Percentiles rank a stretch among this genome's conserved stretches.
These are phyloP conservation scores for Chaetops frenatus DNA, from an alignment of 2,113 vertebrate genomes.

Conservation along the genomic window DNA sequence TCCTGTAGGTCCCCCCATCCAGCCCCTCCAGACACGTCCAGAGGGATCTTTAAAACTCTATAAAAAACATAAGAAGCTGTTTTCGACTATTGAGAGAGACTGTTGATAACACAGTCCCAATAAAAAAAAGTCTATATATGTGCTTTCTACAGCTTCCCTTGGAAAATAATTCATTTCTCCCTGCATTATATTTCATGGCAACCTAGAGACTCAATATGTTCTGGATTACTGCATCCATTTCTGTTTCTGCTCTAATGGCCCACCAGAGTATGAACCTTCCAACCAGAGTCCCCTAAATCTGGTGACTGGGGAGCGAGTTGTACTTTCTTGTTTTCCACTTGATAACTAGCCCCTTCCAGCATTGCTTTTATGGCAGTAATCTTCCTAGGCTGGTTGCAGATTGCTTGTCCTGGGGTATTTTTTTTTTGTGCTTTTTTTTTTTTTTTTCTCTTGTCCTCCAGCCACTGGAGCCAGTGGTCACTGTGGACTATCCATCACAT, in stretches of 20 bases:
- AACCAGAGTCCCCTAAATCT: constrained; percentile 69
- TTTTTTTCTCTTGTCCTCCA: constrained; percentile 12
- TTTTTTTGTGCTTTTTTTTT: background rate
- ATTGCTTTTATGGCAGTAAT: constrained; percentile 72
- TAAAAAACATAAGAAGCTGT: constrained; percentile 68
- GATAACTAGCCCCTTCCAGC: constrained; percentile 72
- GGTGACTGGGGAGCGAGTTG: constrained; percentile 56
- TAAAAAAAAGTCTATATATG: constrained; percentile 64
- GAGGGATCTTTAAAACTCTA: constrained; percentile 63
- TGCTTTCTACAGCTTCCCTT: constrained; percentile 64
- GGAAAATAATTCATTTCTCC: constrained; percentile 69
- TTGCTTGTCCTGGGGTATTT: constrained; percentile 44
- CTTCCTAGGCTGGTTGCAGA: constrained; percentile 70
- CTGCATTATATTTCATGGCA: constrained; percentile 73
- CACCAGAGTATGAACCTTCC: constrained; percentile 64
- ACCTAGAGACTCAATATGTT: constrained; percentile 70
- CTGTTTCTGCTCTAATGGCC: constrained; percentile 64
- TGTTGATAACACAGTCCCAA: constrained; percentile 67
- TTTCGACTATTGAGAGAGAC: constrained; percentile 66
- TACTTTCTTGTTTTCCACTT: constrained; percentile 71
- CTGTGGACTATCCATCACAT: constrained; percentile 38
- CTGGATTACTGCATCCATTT: constrained; percentile 74
- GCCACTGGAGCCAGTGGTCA: constrained; percentile 33
- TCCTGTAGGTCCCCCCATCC: background rate
- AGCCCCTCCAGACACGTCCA: background rate